phyloP scores from a whole-genome alignment of 2,888 invertebrate genomes.

The Epirrita christyi region DNA sequence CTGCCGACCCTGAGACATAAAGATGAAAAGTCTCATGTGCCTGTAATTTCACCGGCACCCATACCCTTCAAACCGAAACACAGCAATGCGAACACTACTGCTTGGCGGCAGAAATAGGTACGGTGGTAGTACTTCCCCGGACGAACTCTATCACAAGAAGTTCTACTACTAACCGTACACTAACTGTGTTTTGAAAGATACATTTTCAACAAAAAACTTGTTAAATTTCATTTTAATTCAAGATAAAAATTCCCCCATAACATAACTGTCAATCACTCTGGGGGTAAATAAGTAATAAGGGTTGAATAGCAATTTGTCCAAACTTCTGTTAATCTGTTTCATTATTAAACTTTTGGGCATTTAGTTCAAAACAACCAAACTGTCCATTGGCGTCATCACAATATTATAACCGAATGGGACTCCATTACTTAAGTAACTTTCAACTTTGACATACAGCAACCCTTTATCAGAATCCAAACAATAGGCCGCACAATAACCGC shows the following conservation, averaged over 20 bases:
- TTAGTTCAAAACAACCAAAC: slow-evolving; percentile 29
- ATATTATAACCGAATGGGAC: slow-evolving; percentile 32
- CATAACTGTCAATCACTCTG: slow-evolving; percentile 37
- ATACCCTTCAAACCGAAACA: too few relatives aligned
- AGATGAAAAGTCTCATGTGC: too few relatives aligned
- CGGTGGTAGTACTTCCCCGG: too few relatives aligned
- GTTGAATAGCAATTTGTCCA: slow-evolving; percentile 32
- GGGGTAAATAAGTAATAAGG: slow-evolving; percentile 16
- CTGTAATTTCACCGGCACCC: too few relatives aligned
- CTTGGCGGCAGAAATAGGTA: too few relatives aligned
- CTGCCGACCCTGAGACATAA: too few relatives aligned
- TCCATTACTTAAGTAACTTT: slow-evolving; percentile 33
- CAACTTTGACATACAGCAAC: slow-evolving; percentile 45
- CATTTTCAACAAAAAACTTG: too few relatives aligned
- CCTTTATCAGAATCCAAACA: slow-evolving; percentile 58
- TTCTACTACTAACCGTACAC: too few relatives aligned
- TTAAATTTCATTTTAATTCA: slow-evolving; percentile 38
- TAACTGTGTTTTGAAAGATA: too few relatives aligned
- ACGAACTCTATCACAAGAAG: too few relatives aligned
- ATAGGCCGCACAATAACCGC: slow-evolving; percentile 53
- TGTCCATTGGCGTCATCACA: slow-evolving; percentile 25
- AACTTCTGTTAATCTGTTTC: slow-evolving; percentile 29
- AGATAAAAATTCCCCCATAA: slow-evolving; percentile 38
- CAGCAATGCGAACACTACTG: too few relatives aligned
- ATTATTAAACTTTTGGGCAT: slow-evolving; percentile 32